phyloP scores from a whole-genome alignment of 2,113 vertebrate species.

The Thamnophis sirtalis region DNA sequence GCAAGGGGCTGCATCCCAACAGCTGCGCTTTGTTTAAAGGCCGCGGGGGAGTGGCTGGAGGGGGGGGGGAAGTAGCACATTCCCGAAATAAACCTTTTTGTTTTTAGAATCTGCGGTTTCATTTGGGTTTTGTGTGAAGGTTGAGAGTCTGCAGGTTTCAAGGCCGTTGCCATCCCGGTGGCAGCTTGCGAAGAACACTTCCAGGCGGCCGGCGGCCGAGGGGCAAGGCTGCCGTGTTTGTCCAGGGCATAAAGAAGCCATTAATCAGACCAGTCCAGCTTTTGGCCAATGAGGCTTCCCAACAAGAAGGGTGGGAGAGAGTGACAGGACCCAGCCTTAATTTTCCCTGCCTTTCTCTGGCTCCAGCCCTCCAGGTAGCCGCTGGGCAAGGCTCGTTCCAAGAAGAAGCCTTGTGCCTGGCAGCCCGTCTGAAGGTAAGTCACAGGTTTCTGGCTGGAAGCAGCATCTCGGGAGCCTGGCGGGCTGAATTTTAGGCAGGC shows the following conservation, averaged over 20 bases:
- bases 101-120: neutral
- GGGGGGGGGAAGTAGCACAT: neutral
- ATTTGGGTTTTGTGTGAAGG: neutral
- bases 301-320: neutral
- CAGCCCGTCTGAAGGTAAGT: neutral
- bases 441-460: neutral
- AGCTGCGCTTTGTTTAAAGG: neutral
- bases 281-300: neutral
- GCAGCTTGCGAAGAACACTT: neutral
- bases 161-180: neutral
- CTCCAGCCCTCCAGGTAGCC: neutral
- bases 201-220: neutral
- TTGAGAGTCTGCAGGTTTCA: neutral
- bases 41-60: neutral
- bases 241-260: neutral
- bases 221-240: neutral
- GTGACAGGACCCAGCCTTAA: no score
- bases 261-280: neutral
- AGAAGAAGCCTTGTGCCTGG: neutral
- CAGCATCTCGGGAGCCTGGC: rapidly evolving
- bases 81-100: neutral
- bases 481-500: rapidly evolving
- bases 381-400: neutral
- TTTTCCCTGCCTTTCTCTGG: neutral
- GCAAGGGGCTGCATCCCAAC: no score